phyloP scores from a whole-genome alignment of 2,888 invertebrate species.

The Strigamia transsilvanica region DNA sequence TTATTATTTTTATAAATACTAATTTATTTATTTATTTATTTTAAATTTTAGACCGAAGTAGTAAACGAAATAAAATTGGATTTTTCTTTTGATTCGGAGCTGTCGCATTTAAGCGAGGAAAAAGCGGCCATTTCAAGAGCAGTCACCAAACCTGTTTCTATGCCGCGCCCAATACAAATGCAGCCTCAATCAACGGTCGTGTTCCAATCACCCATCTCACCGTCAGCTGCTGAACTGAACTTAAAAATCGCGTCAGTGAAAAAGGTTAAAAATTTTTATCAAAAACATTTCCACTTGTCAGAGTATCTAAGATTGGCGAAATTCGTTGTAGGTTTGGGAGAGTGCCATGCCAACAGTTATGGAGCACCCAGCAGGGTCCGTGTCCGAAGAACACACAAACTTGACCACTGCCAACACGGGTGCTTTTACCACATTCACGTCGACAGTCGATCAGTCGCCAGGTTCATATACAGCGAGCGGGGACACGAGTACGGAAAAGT shows the following conservation, averaged over 20 bases:
- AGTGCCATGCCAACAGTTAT: constrained; percentile 64
- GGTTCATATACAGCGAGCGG: not conserved
- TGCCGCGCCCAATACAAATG: constrained; percentile 56
- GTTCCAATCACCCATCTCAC: constrained; percentile 77
- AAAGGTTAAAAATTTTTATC: constrained; percentile 67
- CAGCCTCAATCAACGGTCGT: constrained; percentile 62
- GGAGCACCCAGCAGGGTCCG: constrained; percentile 60
- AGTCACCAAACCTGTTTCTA: constrained; percentile 68
- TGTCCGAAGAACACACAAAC: constrained; percentile 57
- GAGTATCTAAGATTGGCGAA: not conserved
- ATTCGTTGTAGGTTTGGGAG: constrained; percentile 74
- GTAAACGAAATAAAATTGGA: constrained; percentile 88
- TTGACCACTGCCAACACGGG: constrained; percentile 13
- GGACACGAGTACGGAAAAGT: constrained; percentile 29
- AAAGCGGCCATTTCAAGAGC: constrained; percentile 65
- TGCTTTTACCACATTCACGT: constrained; percentile 51
- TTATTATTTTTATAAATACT: not conserved
- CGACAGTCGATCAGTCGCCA: constrained; percentile 50
- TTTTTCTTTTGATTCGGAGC: constrained; percentile 83
- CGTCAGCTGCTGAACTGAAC: constrained; percentile 87
- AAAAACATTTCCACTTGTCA: not conserved
- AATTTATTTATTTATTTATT: not conserved
- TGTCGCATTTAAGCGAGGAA: constrained; percentile 65
- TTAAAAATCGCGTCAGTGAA: constrained; percentile 94
- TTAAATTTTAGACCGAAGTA: constrained; percentile 70